These are phyloP conservation scores for Caerostris extrusa DNA, from an alignment of 1,140 invertebrate genomes.

Conservation along the genomic window DNA sequence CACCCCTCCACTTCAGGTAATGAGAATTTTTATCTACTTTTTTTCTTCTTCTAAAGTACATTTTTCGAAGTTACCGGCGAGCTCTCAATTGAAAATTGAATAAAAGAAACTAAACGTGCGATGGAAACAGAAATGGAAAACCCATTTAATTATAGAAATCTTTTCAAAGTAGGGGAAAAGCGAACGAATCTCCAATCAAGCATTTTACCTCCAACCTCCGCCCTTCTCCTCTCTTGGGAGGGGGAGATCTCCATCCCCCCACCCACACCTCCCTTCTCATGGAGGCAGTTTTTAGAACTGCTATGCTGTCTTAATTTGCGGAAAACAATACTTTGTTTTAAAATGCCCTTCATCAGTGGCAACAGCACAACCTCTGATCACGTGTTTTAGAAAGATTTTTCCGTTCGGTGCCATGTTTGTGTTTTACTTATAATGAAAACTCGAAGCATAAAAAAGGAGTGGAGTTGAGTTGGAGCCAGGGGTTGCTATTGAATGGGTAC, in stretches of 20 bases:
- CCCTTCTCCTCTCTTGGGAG: neutral
- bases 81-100: no score
- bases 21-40: conserved; percentile 14
- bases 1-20: neutral
- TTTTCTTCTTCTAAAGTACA: neutral
- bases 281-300: neutral
- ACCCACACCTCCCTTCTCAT: neutral
- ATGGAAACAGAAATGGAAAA: conserved; percentile 22
- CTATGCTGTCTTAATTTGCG: conserved; percentile 26
- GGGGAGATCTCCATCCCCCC: no score
- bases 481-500: neutral
- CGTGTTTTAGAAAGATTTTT: conserved; percentile 1
- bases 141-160: conserved; percentile 37
- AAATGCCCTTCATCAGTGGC: conserved; percentile 39
- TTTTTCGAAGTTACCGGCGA: no score
- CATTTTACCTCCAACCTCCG: neutral
- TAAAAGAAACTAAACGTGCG: no score
- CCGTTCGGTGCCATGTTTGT: neutral
- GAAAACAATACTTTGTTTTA: conserved; percentile 17
- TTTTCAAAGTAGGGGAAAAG: neutral
- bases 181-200: neutral
- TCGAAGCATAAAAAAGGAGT: conserved; percentile 3
- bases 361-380: neutral
- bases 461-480: neutral
- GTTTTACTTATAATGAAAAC: conserved; percentile 5